phyloP scores from a whole-genome alignment of 2,888 invertebrate species.

The Chironomus riparius region DNA sequence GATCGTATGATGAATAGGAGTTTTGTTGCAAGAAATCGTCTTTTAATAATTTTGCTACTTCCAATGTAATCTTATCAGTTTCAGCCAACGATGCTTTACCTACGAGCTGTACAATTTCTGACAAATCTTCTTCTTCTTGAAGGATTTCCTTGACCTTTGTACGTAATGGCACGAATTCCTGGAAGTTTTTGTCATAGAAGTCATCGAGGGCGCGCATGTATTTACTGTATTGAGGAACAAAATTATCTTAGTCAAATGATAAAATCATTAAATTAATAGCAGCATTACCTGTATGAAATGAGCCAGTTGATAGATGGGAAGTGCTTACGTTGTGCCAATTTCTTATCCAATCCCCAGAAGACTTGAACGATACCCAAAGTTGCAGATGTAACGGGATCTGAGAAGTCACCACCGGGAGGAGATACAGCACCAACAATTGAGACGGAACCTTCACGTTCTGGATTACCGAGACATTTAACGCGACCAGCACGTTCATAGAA shows the following conservation, averaged over 20 bases:
- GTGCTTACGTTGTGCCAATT: slow-evolving; percentile 97
- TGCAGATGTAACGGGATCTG: slow-evolving; percentile 98
- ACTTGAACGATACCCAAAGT: slow-evolving; percentile 98
- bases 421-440: slow-evolving; percentile 99
- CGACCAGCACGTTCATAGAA: slow-evolving; percentile 99
- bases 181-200: slow-evolving; percentile 97
- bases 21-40: slow-evolving; percentile 99
- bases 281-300: slow-evolving; percentile 73
- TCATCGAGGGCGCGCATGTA: slow-evolving; percentile 98
- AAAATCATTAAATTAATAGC: slow-evolving; percentile 5
- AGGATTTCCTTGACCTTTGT: slow-evolving; percentile 92
- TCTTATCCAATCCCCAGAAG: slow-evolving; percentile 99
- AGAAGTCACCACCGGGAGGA: slow-evolving; percentile 99
- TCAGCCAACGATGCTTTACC: slow-evolving; percentile 98
- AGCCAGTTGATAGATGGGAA: slow-evolving; percentile 99
- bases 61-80: slow-evolving; percentile 97
- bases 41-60: slow-evolving; percentile 95
- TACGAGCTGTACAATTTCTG: slow-evolving; percentile 99
- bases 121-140: slow-evolving; percentile 97
- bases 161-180: slow-evolving; percentile 92
- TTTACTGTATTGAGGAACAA: slow-evolving; percentile 57
- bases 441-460: slow-evolving; percentile 96
- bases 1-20: slow-evolving; percentile 89
- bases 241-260: slow-evolving; percentile 15
- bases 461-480: slow-evolving; percentile 94